Base-by-base conservation (phyloP, 1,140 invertebrate species). In the Drosophila melanica region DNA sequence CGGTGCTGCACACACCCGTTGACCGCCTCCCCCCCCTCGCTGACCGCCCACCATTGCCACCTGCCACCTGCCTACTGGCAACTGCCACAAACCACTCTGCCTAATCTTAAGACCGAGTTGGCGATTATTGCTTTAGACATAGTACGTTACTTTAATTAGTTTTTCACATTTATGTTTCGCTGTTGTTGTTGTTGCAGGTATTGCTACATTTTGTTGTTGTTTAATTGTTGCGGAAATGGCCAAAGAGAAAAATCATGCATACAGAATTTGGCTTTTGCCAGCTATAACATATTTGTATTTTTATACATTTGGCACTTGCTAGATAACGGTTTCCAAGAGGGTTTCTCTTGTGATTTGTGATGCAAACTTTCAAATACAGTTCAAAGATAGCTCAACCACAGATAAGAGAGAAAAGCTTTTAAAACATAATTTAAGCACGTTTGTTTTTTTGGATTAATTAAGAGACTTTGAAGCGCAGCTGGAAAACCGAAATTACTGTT, bases 1-100 rank as follows among this genome's bases (percentile, higher is more conserved):
- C 81, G 81, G 77, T 75, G 63, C 78, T 78, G 81, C 78, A 54
- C 80, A 84, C 79, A 64, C 67, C 50, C 58, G 37, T 59, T 60
- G 16, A 35, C 65, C 20, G 35, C 65, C 20, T 14, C 59, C 20
- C 8, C 6, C 16, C 58, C n/a, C 9, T n/a, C 20, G 23, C 51
- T 11, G 10, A 20, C 59, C 42, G 16, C 20, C 33, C 42, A 12
- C 30, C 39, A 35, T 39, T 53, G 30, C 23, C 27, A 23, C 10
- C 14, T 12, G 41, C 23, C 41, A 47, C 23, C 30, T 33, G 30
- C 58, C 30, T 30, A 6, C 10, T 35, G 12, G 14, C 42, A 30
- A 1, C 2, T 16, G 55, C 20, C 55, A 23, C 6, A 33, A 8
- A 48, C 20, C 47, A 48, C 30, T 8, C 42, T 33, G 14, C 41